Evolutionary conservation across 2,113 vertebrate genomes (phyloP), one percentile per base, ranked within the genome.

Genomic region (Ancistrus triradiatus): DNA sequence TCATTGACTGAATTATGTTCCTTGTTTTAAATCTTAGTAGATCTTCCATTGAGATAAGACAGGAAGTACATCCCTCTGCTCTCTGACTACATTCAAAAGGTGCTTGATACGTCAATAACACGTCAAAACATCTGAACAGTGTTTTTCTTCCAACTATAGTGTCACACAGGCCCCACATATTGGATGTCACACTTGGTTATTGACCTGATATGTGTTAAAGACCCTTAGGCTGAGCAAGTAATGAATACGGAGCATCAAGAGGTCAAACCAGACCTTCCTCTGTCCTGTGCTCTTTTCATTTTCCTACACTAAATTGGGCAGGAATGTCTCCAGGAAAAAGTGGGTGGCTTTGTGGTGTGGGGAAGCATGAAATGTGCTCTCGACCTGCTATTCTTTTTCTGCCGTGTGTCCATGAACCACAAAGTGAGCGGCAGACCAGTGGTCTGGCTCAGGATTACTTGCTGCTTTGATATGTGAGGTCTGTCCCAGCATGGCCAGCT

Each of bases 271-370:
- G 60, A 67, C 48, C n/a, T n/a, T n/a, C 31, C 51, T 59, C 74
- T 81, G 19, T 50, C 59, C 75, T 44, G 78, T 77, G 79, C n/a
- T 77, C 68, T 42, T 74, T 71, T 66, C 40, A 8, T 33, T 58
- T 38, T 15, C 68, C 73, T 69, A 33, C 50, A 74, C 57, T 79
- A 69, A 63, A 60, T 71, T 80, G 75, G 81, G 72, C 74, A 75
- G 80, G 3, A 10, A 28, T 75, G 69, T 70, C 76, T 80, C 74
- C 65, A 66, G n/a, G 74, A 74, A 73, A 7, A 68, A 73, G 72
- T 37, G 69, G 9, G 71, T 74, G 73, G 56, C 70, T 80, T 64
- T 74, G 67, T 59, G 66, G 66, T 68, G 73, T 59, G 46, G 55
- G 52, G 40, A 62, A 77, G 46, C 33, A 37, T 61, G 70, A 77